Base-by-base conservation (phyloP, 2,113 vertebrate species). In the Nasalis larvatus region DNA sequence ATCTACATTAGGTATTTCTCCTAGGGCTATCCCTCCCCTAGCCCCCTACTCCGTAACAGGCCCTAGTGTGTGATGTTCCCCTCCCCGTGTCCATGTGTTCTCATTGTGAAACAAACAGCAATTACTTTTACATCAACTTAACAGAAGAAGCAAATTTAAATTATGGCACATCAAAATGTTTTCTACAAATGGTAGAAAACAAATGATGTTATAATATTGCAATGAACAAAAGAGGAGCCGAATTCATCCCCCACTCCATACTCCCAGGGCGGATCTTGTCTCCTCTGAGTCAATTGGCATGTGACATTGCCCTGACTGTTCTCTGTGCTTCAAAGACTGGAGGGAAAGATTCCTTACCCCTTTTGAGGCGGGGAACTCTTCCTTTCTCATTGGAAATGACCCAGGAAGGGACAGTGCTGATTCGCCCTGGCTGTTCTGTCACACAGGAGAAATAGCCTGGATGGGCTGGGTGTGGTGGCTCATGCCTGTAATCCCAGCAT, bases 81-180 rank as follows among this genome's bases (percentile, higher is more conserved):
- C 27, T 63, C 60, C 12, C 12, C 30, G 60, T 63, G 60, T 14
- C 60, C 60, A 32, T 63, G 12, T 63, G 12, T 63, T 63, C 60
- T 30, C 12, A 2, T 30, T 63, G 60, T 63, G 27, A 63, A 63
- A 30, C 60, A 30, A 63, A 30, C 27, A 30, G 30, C 60, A 30
- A 63, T 63, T 14, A 6, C 27, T 32, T 63, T 63, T 63, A 63
- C 27, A 32, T 6, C 60, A 32, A 32, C 12, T 27, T 32, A 63
- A 32, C 13, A 56, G 42, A 91, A 89, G 27, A 84, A 90, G 37
- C 80, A 84, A 83, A 74, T 81, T 37, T 63, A 69, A 96, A 23
- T 54, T 69, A 20, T 52, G 37, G 5, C 37, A 69, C 7, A 52
- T 32, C 78, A 96, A 71, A 82, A 71, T 78, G 2, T 89, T 73